Base-by-base conservation (phyloP, 2,888 invertebrate genomes). In the Ormyrus nitidulus region DNA sequence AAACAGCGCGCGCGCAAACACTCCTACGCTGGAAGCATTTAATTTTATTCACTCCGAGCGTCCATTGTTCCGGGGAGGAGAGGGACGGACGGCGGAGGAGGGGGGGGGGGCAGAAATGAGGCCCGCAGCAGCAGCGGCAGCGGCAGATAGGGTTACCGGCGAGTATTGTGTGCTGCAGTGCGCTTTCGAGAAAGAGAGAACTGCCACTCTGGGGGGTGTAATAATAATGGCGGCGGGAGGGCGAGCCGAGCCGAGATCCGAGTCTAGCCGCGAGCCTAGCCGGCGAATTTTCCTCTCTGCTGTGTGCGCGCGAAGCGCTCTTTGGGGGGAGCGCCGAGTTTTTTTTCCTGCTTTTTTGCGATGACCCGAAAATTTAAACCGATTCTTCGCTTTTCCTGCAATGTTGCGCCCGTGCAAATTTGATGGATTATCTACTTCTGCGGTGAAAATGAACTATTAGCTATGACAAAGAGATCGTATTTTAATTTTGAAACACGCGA, bases 41-140 rank as follows among this genome's bases (percentile, higher is more conserved):
- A 80, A 76, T 76, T 72, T 80, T 69, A 80, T 80, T 80, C 80
- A 62, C 53, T 76, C 72, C 10, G 59, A 8, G 56, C 11, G 71
- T 62, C 54, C 70, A 70, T 70, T 56, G 62, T 70, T 51, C 54
- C 59, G 6, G 5, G 56, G 59, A 34, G 34, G 34, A 1, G 53
- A 49, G 70, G 69, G 13, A 48, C 49, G 54, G 19, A 19, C 48
- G 46, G 19, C 0, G 2, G 65, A n/a, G 56, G 9, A 19, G 19
- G 19, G 19, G 19, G n/a, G 0, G 34, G 34, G 6, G 13, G 4
- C n/a, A 19, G 65, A 56, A 11, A 34, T 1, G 13, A 6, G 58
- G 51, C 19, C 9, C 54, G 64, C 46, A 51, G 48, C 8, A 44
- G 51, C 9, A 72, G 49, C 34, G 8, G 13, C 53, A 13, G n/a